Conservation (phyloP, 2,888 invertebrate genomes). For the Lasiommata megera region DNA sequence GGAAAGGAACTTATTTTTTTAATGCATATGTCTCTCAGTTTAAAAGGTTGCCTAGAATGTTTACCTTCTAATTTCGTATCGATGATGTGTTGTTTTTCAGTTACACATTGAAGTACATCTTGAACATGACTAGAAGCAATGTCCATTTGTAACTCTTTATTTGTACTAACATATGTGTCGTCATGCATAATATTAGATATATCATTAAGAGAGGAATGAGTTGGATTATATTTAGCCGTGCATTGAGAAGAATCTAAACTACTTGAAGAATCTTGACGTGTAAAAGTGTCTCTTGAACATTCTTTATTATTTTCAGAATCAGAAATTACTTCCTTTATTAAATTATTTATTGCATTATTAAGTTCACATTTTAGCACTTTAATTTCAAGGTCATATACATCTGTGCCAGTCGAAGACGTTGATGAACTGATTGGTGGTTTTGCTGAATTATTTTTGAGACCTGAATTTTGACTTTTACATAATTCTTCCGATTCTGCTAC, state of each 20-base stretch:
- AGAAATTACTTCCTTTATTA: slow-evolving; percentile 67
- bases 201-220: slow-evolving; percentile 82
- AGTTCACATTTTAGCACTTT: slow-evolving; percentile 72
- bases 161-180: slow-evolving; percentile 45
- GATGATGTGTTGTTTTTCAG: slow-evolving; percentile 25
- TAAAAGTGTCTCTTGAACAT: slow-evolving; percentile 50
- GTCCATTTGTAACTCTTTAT: slow-evolving; percentile 42
- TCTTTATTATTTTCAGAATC: slow-evolving; percentile 57
- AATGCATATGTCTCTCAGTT: slow-evolving; percentile 84
- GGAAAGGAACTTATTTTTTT: slow-evolving; percentile 84
- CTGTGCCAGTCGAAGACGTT: slow-evolving; percentile 32
- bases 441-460: slow-evolving; percentile 9
- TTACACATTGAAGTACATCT: slow-evolving; percentile 68
- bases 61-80: background rate
- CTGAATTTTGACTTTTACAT: background rate
- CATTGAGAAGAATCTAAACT: slow-evolving; percentile 85
- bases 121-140: slow-evolving; percentile 56
- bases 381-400: slow-evolving; percentile 60
- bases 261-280: slow-evolving; percentile 82
- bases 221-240: slow-evolving; percentile 85
- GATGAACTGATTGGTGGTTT: slow-evolving; percentile 18
- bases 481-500: background rate
- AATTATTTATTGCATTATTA: slow-evolving; percentile 71
- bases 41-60: slow-evolving; percentile 55
- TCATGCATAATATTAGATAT: slow-evolving; percentile 80